A percentile compares a stretch with the other conserved stretches of the same genome.
These are phyloP conservation scores for Ichneumoninae sp. DNA, from an alignment of 2,888 invertebrate genomes.

Conservation along the genomic window DNA sequence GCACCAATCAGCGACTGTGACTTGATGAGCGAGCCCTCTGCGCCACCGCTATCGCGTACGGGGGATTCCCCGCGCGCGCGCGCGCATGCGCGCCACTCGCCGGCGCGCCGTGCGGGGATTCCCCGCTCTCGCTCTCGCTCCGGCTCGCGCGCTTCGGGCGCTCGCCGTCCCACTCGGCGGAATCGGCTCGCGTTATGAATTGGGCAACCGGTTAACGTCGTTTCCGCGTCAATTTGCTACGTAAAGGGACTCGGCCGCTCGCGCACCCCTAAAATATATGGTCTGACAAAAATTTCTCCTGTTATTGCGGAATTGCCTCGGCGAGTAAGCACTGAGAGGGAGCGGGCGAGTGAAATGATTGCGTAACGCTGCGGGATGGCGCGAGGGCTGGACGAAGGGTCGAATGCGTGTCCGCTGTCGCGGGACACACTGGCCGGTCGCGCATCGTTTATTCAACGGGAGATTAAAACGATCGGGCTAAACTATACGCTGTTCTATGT, in stretches of 20 bases:
- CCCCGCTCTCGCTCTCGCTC: background rate
- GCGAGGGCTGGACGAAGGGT: constrained; percentile 7
- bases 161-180: background rate
- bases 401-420: background rate
- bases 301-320: constrained; percentile 52
- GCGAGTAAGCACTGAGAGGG: background rate
- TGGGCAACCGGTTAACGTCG: constrained; percentile 65
- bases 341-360: background rate
- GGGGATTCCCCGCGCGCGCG: background rate
- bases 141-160: background rate
- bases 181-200: constrained; percentile 61
- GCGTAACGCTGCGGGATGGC: background rate
- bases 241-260: constrained; percentile 41
- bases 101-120: background rate
- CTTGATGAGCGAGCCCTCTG: constrained; percentile 48
- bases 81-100: constrained; percentile 40
- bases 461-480: constrained; percentile 54
- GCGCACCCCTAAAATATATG: constrained; percentile 26
- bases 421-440: background rate
- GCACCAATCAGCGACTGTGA: constrained; percentile 66
- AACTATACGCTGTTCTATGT: constrained; percentile 5
- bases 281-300: constrained; percentile 46
- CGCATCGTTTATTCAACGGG: constrained; percentile 50
- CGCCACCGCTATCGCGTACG: constrained; percentile 12
- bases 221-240: constrained; percentile 66